Percentiles rank a stretch among this genome's conserved stretches.
These are phyloP conservation scores for Buphagus erythrorhynchus DNA, from an alignment of 2,797 vertebrate species.

Conservation along the genomic window DNA sequence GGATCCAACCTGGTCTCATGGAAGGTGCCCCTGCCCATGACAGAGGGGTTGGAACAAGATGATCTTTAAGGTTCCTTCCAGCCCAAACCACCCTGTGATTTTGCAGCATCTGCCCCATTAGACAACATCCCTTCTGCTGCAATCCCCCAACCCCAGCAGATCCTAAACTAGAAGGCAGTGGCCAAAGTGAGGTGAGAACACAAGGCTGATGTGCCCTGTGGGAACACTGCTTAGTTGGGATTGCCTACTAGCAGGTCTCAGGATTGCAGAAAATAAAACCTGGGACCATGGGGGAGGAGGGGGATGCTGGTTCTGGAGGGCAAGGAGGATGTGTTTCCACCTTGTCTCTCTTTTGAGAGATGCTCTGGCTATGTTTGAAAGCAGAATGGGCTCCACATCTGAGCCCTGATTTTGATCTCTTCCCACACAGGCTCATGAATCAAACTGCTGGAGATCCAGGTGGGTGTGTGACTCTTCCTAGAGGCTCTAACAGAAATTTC, in stretches of 20 bases:
- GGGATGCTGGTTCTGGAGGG: not conserved
- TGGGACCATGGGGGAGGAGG: not conserved
- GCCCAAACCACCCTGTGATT: not conserved
- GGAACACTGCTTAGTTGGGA: not conserved
- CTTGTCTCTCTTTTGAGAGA: not conserved
- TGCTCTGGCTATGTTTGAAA: not conserved
- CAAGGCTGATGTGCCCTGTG: fast-evolving
- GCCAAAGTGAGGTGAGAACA: not conserved
- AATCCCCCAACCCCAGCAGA: not conserved
- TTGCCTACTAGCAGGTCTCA: not conserved
- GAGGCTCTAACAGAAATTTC: not conserved
- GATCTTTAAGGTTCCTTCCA: not conserved
- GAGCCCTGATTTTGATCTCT: not conserved
- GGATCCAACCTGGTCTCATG: not conserved
- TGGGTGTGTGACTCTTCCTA: not conserved
- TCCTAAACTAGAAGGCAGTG: not conserved
- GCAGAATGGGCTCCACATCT: not conserved
- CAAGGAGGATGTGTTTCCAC: not conserved
- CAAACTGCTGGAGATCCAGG: not conserved
- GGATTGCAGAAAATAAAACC: not conserved
- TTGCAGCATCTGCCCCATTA: not conserved
- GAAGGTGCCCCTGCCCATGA: not conserved
- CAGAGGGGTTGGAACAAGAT: not conserved
- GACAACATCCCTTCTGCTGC: not conserved
- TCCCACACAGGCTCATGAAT: not conserved